Evolutionary conservation across 2,113 vertebrate genomes (phyloP).

Genomic region (Phyllopteryx taeniolatus): DNA sequence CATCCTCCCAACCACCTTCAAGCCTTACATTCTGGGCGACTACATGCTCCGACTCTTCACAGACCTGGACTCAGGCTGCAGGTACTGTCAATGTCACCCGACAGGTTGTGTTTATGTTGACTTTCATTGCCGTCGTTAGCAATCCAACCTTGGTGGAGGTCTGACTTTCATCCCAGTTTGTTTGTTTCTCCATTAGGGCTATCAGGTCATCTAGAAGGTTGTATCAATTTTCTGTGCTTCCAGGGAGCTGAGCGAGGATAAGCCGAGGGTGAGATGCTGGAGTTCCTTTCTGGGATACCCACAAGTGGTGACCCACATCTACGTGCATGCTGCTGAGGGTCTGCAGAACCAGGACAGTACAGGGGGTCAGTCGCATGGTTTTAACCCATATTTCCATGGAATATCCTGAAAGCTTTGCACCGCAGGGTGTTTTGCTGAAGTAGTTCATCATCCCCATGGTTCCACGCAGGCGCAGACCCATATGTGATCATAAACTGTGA

Average conservation of each 20-base stretch:
- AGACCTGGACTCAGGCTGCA: conserved; percentile 80
- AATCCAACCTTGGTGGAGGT: too few relatives aligned
- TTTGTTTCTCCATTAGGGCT: too few relatives aligned
- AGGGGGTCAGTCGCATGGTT: conserved; percentile 71
- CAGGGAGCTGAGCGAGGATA: conserved; percentile 84
- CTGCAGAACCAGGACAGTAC: conserved; percentile 77
- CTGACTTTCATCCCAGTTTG: too few relatives aligned
- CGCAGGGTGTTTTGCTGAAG: background rate
- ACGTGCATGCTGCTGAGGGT: conserved; percentile 77
- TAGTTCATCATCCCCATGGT: background rate
- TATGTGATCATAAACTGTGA: conserved; percentile 88
- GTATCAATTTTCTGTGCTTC: background rate
- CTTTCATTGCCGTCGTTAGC: background rate
- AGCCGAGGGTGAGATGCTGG: conserved; percentile 80
- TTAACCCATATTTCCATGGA: background rate
- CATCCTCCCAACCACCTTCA: conserved; percentile 85
- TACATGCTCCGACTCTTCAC: conserved; percentile 87
- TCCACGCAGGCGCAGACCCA: conserved; percentile 80
- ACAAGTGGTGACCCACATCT: conserved; percentile 80
- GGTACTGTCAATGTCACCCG: conserved; percentile 57
- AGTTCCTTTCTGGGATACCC: conserved; percentile 84
- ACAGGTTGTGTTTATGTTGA: background rate
- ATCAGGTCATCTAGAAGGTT: background rate
- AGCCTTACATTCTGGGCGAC: conserved; percentile 63
- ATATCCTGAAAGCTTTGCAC: background rate